Base-by-base conservation (phyloP, 2,797 vertebrate species). In the Protonibea diacanthus region DNA sequence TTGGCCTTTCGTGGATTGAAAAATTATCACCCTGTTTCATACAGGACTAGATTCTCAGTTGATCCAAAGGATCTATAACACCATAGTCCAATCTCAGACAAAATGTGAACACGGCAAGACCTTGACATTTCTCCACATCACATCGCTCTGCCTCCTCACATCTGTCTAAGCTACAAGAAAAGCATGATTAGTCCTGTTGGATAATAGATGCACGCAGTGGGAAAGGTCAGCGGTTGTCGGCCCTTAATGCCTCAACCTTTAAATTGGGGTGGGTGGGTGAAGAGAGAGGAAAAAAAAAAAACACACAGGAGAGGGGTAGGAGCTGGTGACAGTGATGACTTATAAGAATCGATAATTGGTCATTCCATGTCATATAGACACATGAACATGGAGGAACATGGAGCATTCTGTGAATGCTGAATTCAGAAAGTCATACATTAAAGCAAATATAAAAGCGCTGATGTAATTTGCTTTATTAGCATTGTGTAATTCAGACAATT, bases 241-340 rank as follows among this genome's bases (percentile, higher is more conserved):
- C 78, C 81, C 82, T 91, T 93, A 92, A 94, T 93, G 90, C 87
- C 76, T 93, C 85, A 91, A 93, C 94, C 93, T 95, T 94, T 94
- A 89, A 89, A 88, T 70, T 76, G 77, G 78, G 84, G 42, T 8
- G 86, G 67, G 82, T 71, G 74, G 77, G 78, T 8, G 2, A 81
- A 70, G 57, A 57, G 53, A 82, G 74, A 85, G 82, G 84, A 88
- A 82, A 10, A 55, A 67, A 53, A 78, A 73, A 87, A 21, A 20
- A 81, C 27, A 21, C 29, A 33, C 29, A 33, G 29, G 29, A 27
- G 15, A 49, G 27, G 38, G 48, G 75, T 38, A 38, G 27, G 49
- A 68, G 38, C 18, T 56, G 15, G 63, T 60, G 74, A 83, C 78
- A 78, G 3, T 48, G 71, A 23, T 70, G 70, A 82, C 76, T 78